Evolutionary conservation across 2,113 vertebrate species (phyloP).

Genomic region (Dasyornis broadbenti): DNA sequence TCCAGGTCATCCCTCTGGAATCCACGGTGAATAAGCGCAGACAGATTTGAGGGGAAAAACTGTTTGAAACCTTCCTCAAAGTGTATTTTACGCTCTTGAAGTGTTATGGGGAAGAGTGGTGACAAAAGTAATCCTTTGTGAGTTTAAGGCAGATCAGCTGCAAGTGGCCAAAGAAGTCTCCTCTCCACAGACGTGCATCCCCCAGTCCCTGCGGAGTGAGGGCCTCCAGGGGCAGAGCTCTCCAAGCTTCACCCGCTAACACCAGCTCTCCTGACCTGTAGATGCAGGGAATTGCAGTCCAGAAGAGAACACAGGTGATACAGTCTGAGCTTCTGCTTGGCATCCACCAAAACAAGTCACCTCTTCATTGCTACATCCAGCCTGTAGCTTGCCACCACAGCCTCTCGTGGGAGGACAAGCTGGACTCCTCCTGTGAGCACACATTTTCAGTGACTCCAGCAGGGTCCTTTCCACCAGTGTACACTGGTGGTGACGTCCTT

Average conservation of each 20-base stretch:
- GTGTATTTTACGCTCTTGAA: slow-evolving; percentile 64
- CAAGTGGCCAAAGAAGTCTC: slow-evolving; percentile 17
- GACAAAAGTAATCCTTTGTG: slow-evolving; percentile 43
- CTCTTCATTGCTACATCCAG: background rate
- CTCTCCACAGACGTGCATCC: background rate
- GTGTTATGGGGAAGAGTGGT: slow-evolving; percentile 36
- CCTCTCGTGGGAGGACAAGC: background rate
- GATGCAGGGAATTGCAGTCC: background rate
- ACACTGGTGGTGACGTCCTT: background rate
- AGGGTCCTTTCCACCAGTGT: background rate
- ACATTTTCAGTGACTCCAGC: background rate
- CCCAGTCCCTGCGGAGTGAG: background rate
- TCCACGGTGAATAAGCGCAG: slow-evolving; percentile 52
- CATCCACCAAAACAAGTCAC: background rate
- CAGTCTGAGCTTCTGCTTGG: background rate
- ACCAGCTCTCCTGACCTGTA: background rate
- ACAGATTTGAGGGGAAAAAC: background rate
- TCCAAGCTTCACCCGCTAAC: background rate
- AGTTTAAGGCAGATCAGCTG: background rate
- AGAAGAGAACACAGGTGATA: background rate
- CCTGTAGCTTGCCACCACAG: too few relatives aligned
- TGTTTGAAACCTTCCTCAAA: slow-evolving; percentile 40
- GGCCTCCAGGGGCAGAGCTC: background rate
- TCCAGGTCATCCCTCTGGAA: slow-evolving; percentile 71
- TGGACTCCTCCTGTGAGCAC: background rate